Conservation (phyloP, 1,140 invertebrate genomes). For the Aphaenogaster rudis region DNA sequence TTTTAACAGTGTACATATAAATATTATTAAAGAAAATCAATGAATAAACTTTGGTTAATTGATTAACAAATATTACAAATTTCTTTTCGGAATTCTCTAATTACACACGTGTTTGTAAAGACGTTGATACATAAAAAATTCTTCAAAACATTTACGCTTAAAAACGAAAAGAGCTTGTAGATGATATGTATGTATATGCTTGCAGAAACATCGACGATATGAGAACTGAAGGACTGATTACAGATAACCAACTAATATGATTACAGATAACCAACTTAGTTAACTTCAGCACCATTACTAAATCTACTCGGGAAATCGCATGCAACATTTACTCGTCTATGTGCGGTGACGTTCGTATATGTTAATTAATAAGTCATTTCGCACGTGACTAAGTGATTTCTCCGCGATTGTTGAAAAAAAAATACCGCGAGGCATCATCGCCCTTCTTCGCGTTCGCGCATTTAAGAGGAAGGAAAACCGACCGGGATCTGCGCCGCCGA, state of each 20-base stretch:
- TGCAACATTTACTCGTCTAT: background rate
- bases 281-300: background rate
- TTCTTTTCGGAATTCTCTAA: background rate
- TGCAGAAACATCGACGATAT: background rate
- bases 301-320: background rate
- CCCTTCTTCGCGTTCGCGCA: background rate
- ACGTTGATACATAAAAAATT: background rate
- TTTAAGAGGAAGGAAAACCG: constrained; percentile 62
- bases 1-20: background rate
- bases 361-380: constrained; percentile 14
- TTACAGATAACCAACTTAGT: background rate
- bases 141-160: background rate
- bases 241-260: background rate
- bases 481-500: constrained; percentile 47
- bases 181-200: background rate
- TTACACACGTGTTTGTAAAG: background rate
- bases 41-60: background rate
- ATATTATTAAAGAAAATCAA: background rate
- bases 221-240: background rate
- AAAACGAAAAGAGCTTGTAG: background rate
- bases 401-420: background rate
- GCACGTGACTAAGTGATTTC: background rate
- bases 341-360: background rate
- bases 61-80: background rate
- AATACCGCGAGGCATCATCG: background rate